Base-by-base conservation (phyloP, 2,888 invertebrate species). In the Platycheirus albimanus region DNA sequence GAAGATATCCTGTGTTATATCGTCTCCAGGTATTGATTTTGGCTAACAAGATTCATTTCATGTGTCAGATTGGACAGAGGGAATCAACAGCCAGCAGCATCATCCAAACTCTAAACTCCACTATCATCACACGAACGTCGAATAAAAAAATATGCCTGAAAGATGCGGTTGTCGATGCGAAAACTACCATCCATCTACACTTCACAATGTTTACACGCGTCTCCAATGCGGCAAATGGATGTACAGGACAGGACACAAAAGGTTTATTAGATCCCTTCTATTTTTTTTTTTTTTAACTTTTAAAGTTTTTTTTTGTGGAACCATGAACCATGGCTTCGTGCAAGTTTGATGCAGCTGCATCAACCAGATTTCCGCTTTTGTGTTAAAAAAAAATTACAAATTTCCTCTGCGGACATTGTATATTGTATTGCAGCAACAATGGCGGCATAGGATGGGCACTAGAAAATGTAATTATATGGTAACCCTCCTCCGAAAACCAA, bases 21-120 rank as follows among this genome's bases (percentile, higher is more conserved):
- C n/a, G n/a, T n/a, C n/a, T n/a, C n/a, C n/a, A n/a, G 30, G 15
- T 61, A 61, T 66, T 67, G 74, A 63, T 75, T 76, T 58, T 45
- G 33, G 49, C 70, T 70, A 76, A 76, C 70, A 80, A 66, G 70
- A 76, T 75, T 66, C 51, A 76, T 58, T 28, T 43, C 45, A 24
- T 64, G 54, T 72, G 56, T 66, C 51, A 49, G 45, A 38, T 64
- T 36, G 15, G 24, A 36, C 52, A 24, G 7, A 7, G 8, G 33
- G 15, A 13, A 38, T 49, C 43, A 61, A 45, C 30, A n/a, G 10
- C 19, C 61, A 15, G 13, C 1, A 19, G 28, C 24, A 10, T 45
- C 20, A 33, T 61, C 5, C 19, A 6, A 15, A 15, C 6, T n/a
- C n/a, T n/a, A n/a, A n/a, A n/a, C n/a, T n/a, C n/a, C n/a, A 30